phyloP scores from a whole-genome alignment of 2,888 invertebrate species.

The Crematogaster levior region DNA sequence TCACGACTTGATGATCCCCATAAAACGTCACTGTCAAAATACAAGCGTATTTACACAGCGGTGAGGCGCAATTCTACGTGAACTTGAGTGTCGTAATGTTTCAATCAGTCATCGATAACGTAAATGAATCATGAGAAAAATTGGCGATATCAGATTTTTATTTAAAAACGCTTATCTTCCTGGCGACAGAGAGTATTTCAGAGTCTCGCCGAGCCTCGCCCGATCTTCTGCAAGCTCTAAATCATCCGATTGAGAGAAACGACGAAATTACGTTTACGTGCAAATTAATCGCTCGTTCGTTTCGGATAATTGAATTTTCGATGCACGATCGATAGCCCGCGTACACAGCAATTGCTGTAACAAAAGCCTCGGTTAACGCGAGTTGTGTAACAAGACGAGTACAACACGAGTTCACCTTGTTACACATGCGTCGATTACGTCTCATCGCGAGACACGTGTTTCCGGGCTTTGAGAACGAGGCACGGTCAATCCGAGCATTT shows the following conservation, averaged over 20 bases:
- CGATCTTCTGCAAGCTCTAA: not conserved
- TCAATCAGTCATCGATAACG: not conserved
- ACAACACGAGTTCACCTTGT: constrained; percentile 35
- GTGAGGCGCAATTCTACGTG: not conserved
- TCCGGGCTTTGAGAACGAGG: constrained; percentile 63
- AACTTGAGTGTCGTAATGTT: not conserved
- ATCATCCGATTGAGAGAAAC: not conserved
- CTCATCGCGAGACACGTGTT: constrained; percentile 53
- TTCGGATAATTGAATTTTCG: constrained; percentile 19
- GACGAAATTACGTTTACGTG: not conserved
- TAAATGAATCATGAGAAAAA: not conserved
- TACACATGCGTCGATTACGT: constrained; percentile 55
- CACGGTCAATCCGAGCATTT: constrained; percentile 29
- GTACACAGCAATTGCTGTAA: not conserved
- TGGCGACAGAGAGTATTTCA: not conserved
- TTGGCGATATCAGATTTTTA: not conserved
- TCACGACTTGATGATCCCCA: not conserved
- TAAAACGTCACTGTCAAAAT: constrained; percentile 38
- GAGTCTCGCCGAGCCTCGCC: not conserved
- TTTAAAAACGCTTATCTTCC: not conserved
- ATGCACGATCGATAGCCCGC: constrained; percentile 9
- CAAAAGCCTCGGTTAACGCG: constrained; percentile 20
- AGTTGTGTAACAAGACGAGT: constrained; percentile 66
- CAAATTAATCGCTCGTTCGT: not conserved
- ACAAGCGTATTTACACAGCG: constrained; percentile 4